Conservation (phyloP, 2,888 invertebrate species). For the Pinctada fucata region DNA sequence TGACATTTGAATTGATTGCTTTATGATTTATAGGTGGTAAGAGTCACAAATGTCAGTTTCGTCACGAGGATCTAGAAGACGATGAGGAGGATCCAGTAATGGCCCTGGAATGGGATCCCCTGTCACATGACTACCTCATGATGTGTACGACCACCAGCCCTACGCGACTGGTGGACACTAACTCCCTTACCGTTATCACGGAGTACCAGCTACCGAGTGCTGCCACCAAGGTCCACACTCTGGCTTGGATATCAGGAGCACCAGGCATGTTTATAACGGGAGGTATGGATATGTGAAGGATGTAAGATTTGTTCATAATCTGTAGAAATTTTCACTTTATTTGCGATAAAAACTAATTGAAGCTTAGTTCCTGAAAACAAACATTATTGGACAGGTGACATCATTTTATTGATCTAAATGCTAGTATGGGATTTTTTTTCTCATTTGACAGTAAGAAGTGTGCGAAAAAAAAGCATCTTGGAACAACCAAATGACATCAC, state of each 20-base stretch:
- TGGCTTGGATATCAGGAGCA: constrained; percentile 77
- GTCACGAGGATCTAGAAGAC: constrained; percentile 63
- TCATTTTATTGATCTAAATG: not conserved
- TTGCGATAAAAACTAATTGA: no score
- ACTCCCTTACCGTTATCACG: constrained; percentile 66
- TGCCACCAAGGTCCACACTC: constrained; percentile 73
- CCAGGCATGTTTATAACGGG: constrained; percentile 78
- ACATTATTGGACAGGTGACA: not conserved
- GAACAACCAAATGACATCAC: no score
- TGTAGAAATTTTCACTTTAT: no score
- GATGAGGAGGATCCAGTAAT: constrained; percentile 67
- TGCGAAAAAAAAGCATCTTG: no score
- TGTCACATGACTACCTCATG: constrained; percentile 76
- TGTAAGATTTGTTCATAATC: no score
- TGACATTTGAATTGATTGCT: no score
- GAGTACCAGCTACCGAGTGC: constrained; percentile 74
- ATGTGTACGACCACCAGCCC: constrained; percentile 69
- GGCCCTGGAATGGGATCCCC: constrained; percentile 77
- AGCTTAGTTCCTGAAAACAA: not conserved
- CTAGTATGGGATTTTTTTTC: no score
- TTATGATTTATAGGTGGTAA: constrained; percentile 52
- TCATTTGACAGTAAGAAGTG: no score
- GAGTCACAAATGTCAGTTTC: constrained; percentile 59
- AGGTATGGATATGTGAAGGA: constrained; percentile 60
- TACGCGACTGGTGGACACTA: constrained; percentile 74